Base-by-base conservation (phyloP, 2,113 vertebrate genomes). In the Shinisaurus crocodilurus region DNA sequence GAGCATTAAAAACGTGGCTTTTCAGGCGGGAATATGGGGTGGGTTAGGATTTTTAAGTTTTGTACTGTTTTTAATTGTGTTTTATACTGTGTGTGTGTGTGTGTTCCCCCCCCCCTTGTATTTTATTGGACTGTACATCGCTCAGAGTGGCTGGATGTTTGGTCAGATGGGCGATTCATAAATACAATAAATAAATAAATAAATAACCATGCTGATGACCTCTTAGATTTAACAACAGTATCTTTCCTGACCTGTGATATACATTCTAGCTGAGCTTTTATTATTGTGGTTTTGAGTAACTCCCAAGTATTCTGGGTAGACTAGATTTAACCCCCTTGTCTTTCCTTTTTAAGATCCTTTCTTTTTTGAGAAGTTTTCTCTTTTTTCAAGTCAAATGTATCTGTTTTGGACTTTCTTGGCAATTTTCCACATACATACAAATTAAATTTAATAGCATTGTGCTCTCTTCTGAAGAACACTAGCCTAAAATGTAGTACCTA, bases 401-500 rank as follows among this genome's bases (percentile, higher is more conserved):
- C 40, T 27, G 5, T 76, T 6, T 18, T 40, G 37, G 74, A 25
- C 18, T 76, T 76, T 8, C 37, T 45, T 77, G 75, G 60, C 20
- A 77, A 45, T 77, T 43, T 77, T 45, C 75, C 75, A 77, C 40
- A 23, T 25, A 77, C 20, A 43, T 43, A 77, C 43, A 77, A 77
- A 77, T 45, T 77, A 40, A 77, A 77, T 77, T 77, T 45, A 4
- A 77, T 77, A 74, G 60, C 20, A 23, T 69, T 76, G 86, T 91
- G 93, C 84, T 57, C 65, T 89, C 12, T 95, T 94, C 88, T 82
- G 96, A 94, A 94, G 95, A 69, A 89, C 70, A 82, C 90, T n/a
- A 90, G 25, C 82, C 91, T 95, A 89, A 94, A 94, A 86, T 60
- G 88, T 91, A 79, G 83, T 90, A 69, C 16, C 76, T 95, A 89